These are phyloP conservation scores for Epizoanthus fatuus DNA, from an alignment of 92 coral and sea anemone species.

Conservation along the genomic window DNA sequence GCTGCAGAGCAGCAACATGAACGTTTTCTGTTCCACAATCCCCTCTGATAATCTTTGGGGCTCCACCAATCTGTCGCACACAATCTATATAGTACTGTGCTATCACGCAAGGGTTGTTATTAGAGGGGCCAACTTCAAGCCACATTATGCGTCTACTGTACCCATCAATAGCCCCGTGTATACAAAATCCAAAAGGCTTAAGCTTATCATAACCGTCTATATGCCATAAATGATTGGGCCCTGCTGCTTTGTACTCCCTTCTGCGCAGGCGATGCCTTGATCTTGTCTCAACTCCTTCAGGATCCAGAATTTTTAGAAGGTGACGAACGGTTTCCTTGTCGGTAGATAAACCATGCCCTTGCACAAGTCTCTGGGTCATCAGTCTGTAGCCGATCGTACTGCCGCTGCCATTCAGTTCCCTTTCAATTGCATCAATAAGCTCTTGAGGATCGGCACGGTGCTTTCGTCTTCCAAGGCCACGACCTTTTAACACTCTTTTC, in stretches of 20 bases:
- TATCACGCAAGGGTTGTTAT: too few species aligned
- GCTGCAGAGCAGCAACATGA: too few species aligned
- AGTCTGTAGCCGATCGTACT: constrained; percentile 25
- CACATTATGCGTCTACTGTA: too few species aligned
- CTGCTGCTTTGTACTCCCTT: constrained; percentile 10
- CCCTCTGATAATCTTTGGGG: too few species aligned
- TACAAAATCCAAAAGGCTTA: too few species aligned
- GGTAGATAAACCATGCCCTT: constrained; percentile 13
- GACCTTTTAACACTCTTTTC: constrained; percentile 38
- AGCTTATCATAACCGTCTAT: too few species aligned
- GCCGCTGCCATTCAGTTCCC: constrained; percentile 43
- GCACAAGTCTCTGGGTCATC: constrained; percentile 39
- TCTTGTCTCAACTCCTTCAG: constrained; percentile 19
- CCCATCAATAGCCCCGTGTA: too few species aligned
- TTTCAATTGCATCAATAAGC: constrained; percentile 19
- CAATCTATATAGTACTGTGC: too few species aligned
- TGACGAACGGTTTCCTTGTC: constrained; percentile 34
- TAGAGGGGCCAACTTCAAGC: too few species aligned
- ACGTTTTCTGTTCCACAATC: too few species aligned
- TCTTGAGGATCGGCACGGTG: constrained; percentile 21
- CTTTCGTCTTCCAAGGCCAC: constrained; percentile 38
- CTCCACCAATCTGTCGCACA: too few species aligned
- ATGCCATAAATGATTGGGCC: too few species aligned
- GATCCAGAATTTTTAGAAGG: not conserved
- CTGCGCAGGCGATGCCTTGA: not conserved